A percentile compares a stretch with the other conserved stretches of the same genome.
Evolutionary conservation across 2,888 invertebrate genomes (phyloP).

Genomic region (Anaspis maculata): DNA sequence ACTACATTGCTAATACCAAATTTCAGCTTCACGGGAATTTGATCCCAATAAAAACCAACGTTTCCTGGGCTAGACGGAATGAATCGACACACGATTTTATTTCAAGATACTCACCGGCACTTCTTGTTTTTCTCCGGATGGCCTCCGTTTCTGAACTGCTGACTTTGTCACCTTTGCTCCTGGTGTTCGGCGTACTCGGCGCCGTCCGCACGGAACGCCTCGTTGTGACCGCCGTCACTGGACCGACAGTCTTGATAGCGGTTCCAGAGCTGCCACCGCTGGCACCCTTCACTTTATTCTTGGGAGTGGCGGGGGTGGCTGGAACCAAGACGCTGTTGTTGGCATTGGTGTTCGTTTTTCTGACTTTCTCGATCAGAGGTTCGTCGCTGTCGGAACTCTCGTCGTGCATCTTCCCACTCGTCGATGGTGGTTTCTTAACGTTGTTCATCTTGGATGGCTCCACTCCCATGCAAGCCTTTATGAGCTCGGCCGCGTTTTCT

Average conservation of each 20-base stretch:
- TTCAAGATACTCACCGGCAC: constrained; percentile 63
- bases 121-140: constrained; percentile 55
- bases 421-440: constrained; percentile 30
- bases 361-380: constrained; percentile 66
- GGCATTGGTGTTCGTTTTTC: constrained; percentile 34
- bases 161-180: constrained; percentile 35
- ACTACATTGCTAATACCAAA: too few species aligned
- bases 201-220: constrained; percentile 35
- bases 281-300: constrained; percentile 9
- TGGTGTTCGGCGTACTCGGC: constrained; percentile 35
- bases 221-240: constrained; percentile 26
- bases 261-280: constrained; percentile 6
- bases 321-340: too few species aligned
- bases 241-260: constrained; percentile 3
- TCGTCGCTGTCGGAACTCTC: constrained; percentile 74
- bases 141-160: constrained; percentile 34
- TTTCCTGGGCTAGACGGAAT: too few species aligned
- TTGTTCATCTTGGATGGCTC: constrained; percentile 36
- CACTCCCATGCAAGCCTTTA: constrained; percentile 37
- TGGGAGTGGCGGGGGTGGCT: too few species aligned
- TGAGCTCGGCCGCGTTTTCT: constrained; percentile 40
- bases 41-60: too few species aligned
- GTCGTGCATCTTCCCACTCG: constrained; percentile 37
- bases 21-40: too few species aligned
- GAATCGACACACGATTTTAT: too few species aligned